Percentiles rank a stretch among this genome's conserved stretches.
These are phyloP conservation scores for Bungarus multicinctus DNA, from an alignment of 2,113 vertebrate genomes.

Conservation along the genomic window DNA sequence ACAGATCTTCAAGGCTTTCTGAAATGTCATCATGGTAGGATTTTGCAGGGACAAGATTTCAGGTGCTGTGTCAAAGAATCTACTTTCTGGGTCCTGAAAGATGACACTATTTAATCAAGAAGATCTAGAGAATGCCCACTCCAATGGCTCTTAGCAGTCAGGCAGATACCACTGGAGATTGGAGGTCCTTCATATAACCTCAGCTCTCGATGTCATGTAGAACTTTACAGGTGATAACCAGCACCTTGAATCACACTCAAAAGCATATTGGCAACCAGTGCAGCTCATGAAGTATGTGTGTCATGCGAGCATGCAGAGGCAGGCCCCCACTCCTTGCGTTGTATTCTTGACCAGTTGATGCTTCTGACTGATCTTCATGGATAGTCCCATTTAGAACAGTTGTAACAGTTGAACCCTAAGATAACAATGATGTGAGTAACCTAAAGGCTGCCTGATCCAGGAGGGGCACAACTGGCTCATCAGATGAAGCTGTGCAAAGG, in stretches of 20 bases:
- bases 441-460: neutral
- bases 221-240: neutral
- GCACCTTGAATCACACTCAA: neutral
- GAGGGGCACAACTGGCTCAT: neutral
- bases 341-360: neutral
- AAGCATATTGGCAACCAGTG: neutral
- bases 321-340: neutral
- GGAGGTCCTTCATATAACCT: neutral
- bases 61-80: neutral
- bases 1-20: neutral
- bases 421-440: neutral
- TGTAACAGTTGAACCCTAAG: neutral
- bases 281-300: neutral
- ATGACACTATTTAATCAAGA: neutral
- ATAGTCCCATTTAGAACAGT: neutral
- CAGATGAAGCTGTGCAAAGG: neutral
- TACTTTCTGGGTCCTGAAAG: neutral
- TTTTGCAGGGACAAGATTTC: neutral
- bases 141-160: neutral
- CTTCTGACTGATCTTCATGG: neutral
- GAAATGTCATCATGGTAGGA: neutral
- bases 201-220: neutral
- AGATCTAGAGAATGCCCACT: neutral
- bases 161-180: neutral
- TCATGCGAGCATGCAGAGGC: neutral